phyloP scores from a whole-genome alignment of 2,797 vertebrate genomes.

The Chiroxiphia lanceolata region DNA sequence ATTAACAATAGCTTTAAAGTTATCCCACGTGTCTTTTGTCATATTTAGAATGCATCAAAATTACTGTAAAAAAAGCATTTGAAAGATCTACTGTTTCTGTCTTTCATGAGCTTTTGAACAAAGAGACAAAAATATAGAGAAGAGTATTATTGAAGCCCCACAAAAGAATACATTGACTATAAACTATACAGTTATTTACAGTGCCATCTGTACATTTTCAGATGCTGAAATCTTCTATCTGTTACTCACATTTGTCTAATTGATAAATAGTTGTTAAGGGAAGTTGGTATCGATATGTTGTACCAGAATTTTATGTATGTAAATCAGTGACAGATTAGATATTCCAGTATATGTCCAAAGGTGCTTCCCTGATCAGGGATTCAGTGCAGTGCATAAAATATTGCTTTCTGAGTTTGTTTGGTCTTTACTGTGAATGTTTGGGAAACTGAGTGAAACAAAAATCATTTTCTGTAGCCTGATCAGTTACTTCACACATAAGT shows the following conservation, averaged over 20 bases:
- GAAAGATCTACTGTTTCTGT: neutral
- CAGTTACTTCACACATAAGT: neutral
- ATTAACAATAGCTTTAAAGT: neutral
- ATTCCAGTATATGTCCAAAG: slow-evolving; percentile 26
- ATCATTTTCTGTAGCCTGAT: neutral
- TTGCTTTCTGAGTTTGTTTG: neutral
- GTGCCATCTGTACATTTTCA: slow-evolving; percentile 21
- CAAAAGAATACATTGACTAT: neutral
- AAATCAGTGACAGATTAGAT: slow-evolving; percentile 49
- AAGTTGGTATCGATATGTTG: slow-evolving; percentile 21
- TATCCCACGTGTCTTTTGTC: neutral
- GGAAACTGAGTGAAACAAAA: neutral
- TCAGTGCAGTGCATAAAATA: neutral
- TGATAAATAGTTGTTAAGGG: slow-evolving; percentile 60
- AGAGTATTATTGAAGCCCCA: neutral
- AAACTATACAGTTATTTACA: neutral
- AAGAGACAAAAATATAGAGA: neutral
- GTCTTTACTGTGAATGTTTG: neutral
- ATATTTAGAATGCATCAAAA: neutral
- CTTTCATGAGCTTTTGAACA: neutral
- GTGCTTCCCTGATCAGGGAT: neutral
- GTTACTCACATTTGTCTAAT: slow-evolving; percentile 3
- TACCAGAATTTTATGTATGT: slow-evolving; percentile 4
- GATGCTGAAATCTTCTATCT: neutral
- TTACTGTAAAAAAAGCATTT: neutral